Percentiles rank a stretch among this genome's conserved stretches.
These are phyloP conservation scores for Phyllopteryx taeniolatus DNA, from an alignment of 2,113 vertebrate species.

Conservation along the genomic window DNA sequence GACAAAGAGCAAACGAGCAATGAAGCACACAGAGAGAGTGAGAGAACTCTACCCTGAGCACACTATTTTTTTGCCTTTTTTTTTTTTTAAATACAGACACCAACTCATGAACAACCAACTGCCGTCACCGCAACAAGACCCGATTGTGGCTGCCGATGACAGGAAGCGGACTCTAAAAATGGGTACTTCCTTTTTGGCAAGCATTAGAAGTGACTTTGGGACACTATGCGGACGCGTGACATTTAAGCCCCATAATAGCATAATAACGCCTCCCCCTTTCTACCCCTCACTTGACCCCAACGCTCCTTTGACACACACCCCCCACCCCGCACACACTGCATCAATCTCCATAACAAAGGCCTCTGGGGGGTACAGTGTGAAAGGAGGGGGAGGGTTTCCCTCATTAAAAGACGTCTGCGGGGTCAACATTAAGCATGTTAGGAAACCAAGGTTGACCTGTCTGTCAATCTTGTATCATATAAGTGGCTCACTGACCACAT, in stretches of 20 bases:
- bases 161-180: slow-evolving; percentile 51
- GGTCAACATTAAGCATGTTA: slow-evolving; percentile 12
- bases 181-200: slow-evolving; percentile 59
- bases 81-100: background rate
- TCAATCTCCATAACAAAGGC: slow-evolving; percentile 66
- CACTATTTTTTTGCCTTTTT: slow-evolving; percentile 33
- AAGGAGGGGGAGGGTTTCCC: slow-evolving; percentile 35
- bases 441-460: slow-evolving; percentile 10
- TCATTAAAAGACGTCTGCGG: slow-evolving; percentile 13
- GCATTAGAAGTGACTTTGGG: slow-evolving; percentile 31
- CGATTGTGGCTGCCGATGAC: slow-evolving; percentile 20
- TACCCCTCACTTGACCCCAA: background rate
- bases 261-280: slow-evolving; percentile 37
- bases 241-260: slow-evolving; percentile 51
- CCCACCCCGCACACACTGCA: slow-evolving; percentile 26
- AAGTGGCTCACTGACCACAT: background rate
- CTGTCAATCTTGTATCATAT: background rate
- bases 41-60: slow-evolving; percentile 55
- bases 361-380: slow-evolving; percentile 49
- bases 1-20: slow-evolving; percentile 48
- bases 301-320: slow-evolving; percentile 24
- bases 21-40: slow-evolving; percentile 38
- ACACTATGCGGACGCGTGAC: slow-evolving; percentile 46
- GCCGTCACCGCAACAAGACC: slow-evolving; percentile 26
- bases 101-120: background rate